Evolutionary conservation across 1,140 invertebrate species (phyloP).

Genomic region (Atopsyche davidsoni): DNA sequence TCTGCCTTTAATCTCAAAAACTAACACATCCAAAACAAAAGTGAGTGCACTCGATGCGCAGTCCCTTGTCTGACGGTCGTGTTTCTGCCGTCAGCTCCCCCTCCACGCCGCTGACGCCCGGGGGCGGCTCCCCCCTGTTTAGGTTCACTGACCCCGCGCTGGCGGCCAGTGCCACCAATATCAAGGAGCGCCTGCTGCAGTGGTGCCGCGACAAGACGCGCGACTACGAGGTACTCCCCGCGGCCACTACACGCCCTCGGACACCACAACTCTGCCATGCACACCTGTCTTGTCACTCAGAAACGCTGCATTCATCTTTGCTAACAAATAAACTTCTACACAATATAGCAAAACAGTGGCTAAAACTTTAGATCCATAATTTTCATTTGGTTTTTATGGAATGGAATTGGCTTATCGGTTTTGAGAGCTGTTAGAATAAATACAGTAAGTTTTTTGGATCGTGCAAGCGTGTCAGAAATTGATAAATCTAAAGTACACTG

Average conservation of each 20-base stretch:
- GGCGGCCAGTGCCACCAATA: slow-evolving; percentile 80
- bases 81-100: no score
- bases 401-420: no score
- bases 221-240: slow-evolving; percentile 80
- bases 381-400: no score
- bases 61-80: no score
- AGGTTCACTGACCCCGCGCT: slow-evolving; percentile 82
- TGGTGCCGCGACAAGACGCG: slow-evolving; percentile 95
- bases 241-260: slow-evolving; percentile 22
- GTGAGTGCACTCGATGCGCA: not conserved
- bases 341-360: no score
- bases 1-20: not conserved
- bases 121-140: slow-evolving; percentile 60
- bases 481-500: no score
- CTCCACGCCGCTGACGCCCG: slow-evolving; percentile 56
- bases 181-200: slow-evolving; percentile 91
- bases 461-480: no score
- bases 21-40: not conserved
- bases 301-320: no score
- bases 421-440: no score
- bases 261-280: slow-evolving; percentile 17
- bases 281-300: not conserved
- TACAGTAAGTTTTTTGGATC: no score
- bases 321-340: no score
- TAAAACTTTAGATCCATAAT: no score